Conservation (phyloP, 2,113 vertebrate species). For the Rhinolophus ferrumequinum region DNA sequence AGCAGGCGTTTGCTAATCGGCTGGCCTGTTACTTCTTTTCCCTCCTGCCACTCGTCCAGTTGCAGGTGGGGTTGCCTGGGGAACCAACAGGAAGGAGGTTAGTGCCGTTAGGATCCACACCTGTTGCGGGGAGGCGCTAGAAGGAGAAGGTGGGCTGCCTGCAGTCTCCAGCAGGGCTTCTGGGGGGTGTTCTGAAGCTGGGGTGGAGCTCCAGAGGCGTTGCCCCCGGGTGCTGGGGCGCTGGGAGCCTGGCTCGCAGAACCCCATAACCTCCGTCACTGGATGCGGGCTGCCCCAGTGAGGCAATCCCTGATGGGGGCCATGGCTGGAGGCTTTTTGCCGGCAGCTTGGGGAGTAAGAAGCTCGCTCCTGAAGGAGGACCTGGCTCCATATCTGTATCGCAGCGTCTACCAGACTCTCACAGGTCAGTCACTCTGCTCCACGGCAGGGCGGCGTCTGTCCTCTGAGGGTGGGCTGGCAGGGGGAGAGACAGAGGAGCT, state of each 20-base stretch:
- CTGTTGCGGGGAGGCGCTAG: neutral
- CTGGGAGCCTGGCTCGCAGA: no score
- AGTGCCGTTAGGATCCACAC: neutral
- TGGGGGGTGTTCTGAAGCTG: neutral
- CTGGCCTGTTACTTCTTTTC: neutral
- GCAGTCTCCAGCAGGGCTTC: neutral
- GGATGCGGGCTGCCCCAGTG: neutral
- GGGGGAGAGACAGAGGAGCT: no score
- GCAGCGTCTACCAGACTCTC: neutral
- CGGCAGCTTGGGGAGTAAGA: no score
- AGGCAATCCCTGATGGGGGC: neutral
- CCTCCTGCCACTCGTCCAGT: neutral
- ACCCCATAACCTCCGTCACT: neutral
- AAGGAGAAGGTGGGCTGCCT: neutral
- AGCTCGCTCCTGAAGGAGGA: no score
- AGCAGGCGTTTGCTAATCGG: neutral
- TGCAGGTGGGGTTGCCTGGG: neutral
- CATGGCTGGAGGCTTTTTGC: neutral
- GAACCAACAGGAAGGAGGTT: neutral
- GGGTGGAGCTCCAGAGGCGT: neutral
- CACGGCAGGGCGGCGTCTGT: neutral
- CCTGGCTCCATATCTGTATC: neutral
- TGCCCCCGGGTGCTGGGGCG: rapidly evolving
- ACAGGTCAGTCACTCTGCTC: no score
- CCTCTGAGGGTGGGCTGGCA: neutral